Conservation (phyloP, 2,113 vertebrate genomes). For the Turnix velox region DNA sequence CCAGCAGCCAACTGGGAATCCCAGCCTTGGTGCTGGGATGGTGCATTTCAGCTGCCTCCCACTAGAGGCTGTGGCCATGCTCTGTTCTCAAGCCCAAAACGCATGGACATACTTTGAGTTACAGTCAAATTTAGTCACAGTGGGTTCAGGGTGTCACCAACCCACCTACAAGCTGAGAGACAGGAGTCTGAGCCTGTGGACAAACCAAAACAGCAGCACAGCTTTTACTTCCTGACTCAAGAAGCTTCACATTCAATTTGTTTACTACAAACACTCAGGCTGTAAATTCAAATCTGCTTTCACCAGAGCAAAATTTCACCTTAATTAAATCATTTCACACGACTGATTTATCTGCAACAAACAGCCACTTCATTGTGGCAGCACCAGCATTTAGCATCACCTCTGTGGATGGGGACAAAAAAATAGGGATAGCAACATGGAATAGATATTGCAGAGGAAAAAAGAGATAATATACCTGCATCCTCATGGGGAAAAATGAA, state of each 20-base stretch:
- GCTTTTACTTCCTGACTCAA: conserved; percentile 2
- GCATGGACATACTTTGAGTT: neutral
- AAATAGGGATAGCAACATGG: neutral
- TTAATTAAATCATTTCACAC: conserved; percentile 42
- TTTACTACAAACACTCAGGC: conserved; percentile 22
- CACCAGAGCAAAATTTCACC: conserved; percentile 15
- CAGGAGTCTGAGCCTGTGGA: neutral
- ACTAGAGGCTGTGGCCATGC: fast-evolving
- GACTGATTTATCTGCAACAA: conserved; percentile 41
- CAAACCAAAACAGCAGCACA: neutral
- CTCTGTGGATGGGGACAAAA: neutral
- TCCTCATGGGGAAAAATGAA: neutral
- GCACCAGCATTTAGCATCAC: neutral
- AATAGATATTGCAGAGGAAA: neutral
- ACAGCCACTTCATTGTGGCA: conserved; percentile 12
- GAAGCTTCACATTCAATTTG: neutral
- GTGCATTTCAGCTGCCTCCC: neutral
- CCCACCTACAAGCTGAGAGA: neutral
- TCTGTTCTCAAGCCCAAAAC: fast-evolving
- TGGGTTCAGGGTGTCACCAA: neutral
- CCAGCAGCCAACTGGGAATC: neutral
- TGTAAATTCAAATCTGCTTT: conserved; percentile 42
- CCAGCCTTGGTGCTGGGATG: fast-evolving
- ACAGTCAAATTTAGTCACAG: neutral
- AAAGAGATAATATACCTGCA: neutral